phyloP scores from a whole-genome alignment of 2,113 vertebrate genomes.

The Verasper variegatus region DNA sequence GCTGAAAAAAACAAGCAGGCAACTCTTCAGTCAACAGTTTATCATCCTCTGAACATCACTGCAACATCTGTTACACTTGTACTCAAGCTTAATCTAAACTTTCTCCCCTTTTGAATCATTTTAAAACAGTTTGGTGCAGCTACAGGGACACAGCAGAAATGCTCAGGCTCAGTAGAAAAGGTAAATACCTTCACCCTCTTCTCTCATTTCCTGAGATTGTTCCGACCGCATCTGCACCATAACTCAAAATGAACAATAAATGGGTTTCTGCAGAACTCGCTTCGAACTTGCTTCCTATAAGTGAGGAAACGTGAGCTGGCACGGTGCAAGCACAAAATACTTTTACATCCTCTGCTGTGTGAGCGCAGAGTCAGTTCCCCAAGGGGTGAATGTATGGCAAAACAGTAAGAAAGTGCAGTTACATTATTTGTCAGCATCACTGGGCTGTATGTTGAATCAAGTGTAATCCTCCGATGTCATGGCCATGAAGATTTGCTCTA shows the following conservation, averaged over 20 bases:
- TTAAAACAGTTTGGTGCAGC: neutral
- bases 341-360: slow-evolving; percentile 11
- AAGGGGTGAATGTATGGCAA: slow-evolving; percentile 8
- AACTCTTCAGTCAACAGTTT: slow-evolving; percentile 4
- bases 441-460: neutral
- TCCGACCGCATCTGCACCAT: slow-evolving; percentile 23
- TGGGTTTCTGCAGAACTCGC: slow-evolving; percentile 8
- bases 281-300: slow-evolving; percentile 53
- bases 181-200: slow-evolving; percentile 6
- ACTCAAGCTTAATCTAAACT: neutral
- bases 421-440: neutral
- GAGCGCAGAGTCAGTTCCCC: slow-evolving; percentile 13
- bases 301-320: slow-evolving; percentile 49
- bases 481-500: neutral
- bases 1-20: slow-evolving; percentile 49
- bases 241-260: slow-evolving; percentile 29
- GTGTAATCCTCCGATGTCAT: neutral
- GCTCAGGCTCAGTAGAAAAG: neutral
- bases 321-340: slow-evolving; percentile 11
- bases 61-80: neutral
- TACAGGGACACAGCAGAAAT: neutral
- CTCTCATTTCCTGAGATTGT: slow-evolving; percentile 66
- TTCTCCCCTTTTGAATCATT: too few species aligned
- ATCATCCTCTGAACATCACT: neutral
- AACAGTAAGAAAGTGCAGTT: slow-evolving; percentile 6